These are phyloP conservation scores for Urocitellus parryii DNA, from an alignment of 2,113 vertebrate species.

Conservation along the genomic window DNA sequence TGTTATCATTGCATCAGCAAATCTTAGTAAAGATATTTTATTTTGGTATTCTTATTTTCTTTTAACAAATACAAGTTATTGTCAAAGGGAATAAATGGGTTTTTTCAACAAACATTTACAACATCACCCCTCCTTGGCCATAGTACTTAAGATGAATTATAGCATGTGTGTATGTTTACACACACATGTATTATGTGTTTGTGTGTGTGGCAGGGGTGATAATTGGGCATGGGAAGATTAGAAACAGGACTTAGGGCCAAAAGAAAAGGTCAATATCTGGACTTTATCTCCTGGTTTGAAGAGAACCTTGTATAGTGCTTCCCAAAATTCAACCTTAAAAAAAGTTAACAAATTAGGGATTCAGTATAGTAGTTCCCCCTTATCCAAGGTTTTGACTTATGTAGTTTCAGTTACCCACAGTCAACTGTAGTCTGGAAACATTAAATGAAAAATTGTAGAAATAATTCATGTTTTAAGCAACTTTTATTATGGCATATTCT, in stretches of 20 bases:
- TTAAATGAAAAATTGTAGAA: not conserved
- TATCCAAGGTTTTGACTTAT: not conserved
- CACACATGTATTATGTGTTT: not conserved
- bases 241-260: not conserved
- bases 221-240: not conserved
- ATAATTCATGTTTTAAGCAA: not conserved
- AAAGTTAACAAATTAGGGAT: not conserved
- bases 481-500: not conserved
- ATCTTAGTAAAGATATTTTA: slow-evolving; percentile 2
- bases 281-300: not conserved
- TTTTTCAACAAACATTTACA: not conserved
- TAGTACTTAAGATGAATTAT: not conserved
- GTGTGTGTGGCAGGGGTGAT: not conserved
- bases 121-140: not conserved
- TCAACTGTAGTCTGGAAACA: not conserved
- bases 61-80: slow-evolving; percentile 42
- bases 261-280: not conserved
- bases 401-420: not conserved
- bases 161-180: not conserved
- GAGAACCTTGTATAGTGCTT: not conserved
- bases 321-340: not conserved
- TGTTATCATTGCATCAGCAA: not conserved
- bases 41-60: not conserved
- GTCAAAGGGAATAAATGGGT: not conserved
- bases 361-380: not conserved